Evolutionary conservation across 2,113 vertebrate genomes (phyloP).

Genomic region (Oryzias celebensis): DNA sequence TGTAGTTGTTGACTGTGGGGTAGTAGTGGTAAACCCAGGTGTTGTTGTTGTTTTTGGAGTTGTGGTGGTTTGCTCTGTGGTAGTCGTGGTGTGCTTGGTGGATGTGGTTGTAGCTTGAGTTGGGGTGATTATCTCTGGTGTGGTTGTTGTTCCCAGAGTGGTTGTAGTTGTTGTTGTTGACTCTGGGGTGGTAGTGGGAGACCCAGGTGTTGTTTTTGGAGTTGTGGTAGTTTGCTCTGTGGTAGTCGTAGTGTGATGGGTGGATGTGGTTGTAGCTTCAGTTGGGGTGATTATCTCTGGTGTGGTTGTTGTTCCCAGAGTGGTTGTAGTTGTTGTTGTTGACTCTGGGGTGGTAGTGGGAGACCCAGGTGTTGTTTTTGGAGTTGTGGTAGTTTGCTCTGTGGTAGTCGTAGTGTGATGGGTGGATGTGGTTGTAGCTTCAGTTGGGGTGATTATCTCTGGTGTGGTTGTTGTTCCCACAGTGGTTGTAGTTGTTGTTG

Average conservation of each 20-base stretch:
- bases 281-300: neutral
- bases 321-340: neutral
- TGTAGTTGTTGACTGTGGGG: neutral
- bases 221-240: no score
- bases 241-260: neutral
- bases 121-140: neutral
- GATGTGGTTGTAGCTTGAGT: neutral
- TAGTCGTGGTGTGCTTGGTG: neutral
- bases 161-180: no score
- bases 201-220: no score
- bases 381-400: neutral
- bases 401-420: neutral
- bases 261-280: neutral
- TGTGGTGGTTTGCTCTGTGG: neutral
- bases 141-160: no score
- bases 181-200: no score
- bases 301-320: neutral
- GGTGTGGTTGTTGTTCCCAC: neutral
- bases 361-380: neutral
- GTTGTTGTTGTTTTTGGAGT: neutral
- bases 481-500: neutral
- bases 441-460: neutral
- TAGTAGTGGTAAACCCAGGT: neutral
- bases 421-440: neutral
- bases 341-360: neutral